Evolutionary conservation across 2,888 invertebrate genomes (phyloP).

Genomic region (Drosophila neotestacea): DNA sequence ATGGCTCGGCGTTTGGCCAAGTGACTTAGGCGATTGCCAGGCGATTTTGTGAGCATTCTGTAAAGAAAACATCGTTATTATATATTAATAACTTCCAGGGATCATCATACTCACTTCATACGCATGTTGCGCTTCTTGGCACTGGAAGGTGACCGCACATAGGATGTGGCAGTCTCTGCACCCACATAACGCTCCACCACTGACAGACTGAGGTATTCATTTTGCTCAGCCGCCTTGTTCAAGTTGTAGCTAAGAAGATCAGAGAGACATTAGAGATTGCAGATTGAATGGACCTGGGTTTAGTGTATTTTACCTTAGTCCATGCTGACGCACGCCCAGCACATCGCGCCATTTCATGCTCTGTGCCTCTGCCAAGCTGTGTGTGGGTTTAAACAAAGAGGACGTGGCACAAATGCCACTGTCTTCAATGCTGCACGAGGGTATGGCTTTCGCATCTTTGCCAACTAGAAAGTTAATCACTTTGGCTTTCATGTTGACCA

Average conservation of each 20-base stretch:
- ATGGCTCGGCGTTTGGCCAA: slow-evolving; percentile 91
- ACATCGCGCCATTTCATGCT: slow-evolving; percentile 87
- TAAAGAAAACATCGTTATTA: slow-evolving; percentile 7
- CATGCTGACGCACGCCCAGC: slow-evolving; percentile 88
- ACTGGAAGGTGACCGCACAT: slow-evolving; percentile 86
- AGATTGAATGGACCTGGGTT: neutral
- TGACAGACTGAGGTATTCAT: slow-evolving; percentile 88
- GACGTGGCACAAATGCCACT: slow-evolving; percentile 47
- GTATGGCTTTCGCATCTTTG: neutral
- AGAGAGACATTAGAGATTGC: neutral
- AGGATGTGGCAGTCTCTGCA: slow-evolving; percentile 89
- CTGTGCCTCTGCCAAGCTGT: slow-evolving; percentile 77
- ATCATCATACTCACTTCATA: slow-evolving; percentile 85
- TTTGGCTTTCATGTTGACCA: slow-evolving; percentile 87
- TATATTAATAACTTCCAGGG: no score
- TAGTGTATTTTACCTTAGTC: slow-evolving; percentile 88
- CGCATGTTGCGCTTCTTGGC: slow-evolving; percentile 88
- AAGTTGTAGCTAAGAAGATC: slow-evolving; percentile 89
- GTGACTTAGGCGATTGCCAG: slow-evolving; percentile 91
- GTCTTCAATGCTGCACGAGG: slow-evolving; percentile 40
- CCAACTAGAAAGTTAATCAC: slow-evolving; percentile 79
- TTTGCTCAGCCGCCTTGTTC: slow-evolving; percentile 89
- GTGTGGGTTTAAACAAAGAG: slow-evolving; percentile 80
- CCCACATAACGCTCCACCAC: slow-evolving; percentile 91
- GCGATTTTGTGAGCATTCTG: slow-evolving; percentile 87